These are phyloP conservation scores for Ypsolopha scabrella DNA, from an alignment of 2,888 invertebrate genomes.

Conservation along the genomic window DNA sequence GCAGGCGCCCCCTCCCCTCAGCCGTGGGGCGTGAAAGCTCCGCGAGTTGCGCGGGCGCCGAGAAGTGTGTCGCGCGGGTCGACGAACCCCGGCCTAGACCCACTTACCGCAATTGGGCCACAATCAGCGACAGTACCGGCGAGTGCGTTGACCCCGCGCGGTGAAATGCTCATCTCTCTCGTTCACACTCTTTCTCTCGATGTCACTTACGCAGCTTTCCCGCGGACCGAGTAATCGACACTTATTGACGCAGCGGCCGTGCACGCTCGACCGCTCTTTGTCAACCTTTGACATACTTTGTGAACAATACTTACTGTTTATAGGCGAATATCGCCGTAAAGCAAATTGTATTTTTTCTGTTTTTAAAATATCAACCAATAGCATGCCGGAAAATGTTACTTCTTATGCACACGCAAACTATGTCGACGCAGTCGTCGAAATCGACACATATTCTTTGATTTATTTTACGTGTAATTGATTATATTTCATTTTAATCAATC, in stretches of 20 bases:
- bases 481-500: neutral
- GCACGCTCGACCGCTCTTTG: too few species aligned
- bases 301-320: too few species aligned
- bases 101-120: slow-evolving; percentile 66
- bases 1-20: slow-evolving; percentile 32
- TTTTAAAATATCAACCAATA: too few species aligned
- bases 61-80: slow-evolving; percentile 65
- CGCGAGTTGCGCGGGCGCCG: slow-evolving; percentile 51
- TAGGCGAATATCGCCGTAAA: too few species aligned
- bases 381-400: too few species aligned
- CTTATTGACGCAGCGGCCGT: too few species aligned
- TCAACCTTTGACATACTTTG: too few species aligned
- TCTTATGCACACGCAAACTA: too few species aligned
- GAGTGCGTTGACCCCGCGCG: slow-evolving; percentile 64
- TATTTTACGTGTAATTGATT: too few species aligned
- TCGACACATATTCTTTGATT: too few species aligned
- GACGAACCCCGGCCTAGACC: slow-evolving; percentile 72
- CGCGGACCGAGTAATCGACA: slow-evolving; percentile 12
- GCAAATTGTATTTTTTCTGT: too few species aligned
- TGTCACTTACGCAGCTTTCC: slow-evolving; percentile 48
- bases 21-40: slow-evolving; percentile 60
- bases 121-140: slow-evolving; percentile 67
- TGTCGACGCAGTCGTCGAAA: too few species aligned
- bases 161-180: slow-evolving; percentile 67
- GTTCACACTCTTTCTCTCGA: slow-evolving; percentile 66